Conservation (phyloP, 2,797 vertebrate species). For the Microtus californicus region DNA sequence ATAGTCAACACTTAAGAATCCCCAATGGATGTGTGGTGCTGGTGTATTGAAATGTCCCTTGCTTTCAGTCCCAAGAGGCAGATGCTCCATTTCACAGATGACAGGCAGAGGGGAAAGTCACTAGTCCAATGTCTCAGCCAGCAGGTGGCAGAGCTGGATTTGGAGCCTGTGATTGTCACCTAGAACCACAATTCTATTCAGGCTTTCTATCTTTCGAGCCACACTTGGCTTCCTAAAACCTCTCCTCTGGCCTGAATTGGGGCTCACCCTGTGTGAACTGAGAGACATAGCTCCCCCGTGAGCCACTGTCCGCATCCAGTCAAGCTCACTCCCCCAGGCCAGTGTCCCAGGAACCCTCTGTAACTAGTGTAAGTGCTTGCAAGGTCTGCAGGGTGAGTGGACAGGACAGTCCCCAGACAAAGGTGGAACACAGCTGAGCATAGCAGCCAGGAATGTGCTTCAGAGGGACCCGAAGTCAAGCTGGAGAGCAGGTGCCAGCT, state of each 20-base stretch:
- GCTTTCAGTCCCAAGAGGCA: background rate
- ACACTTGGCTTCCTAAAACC: background rate
- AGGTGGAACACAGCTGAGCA: accelerated
- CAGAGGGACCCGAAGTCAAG: background rate
- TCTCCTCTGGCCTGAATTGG: background rate
- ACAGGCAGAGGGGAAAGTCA: background rate
- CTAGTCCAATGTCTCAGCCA: conserved; percentile 34
- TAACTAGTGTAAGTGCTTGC: background rate
- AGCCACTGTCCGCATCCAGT: background rate
- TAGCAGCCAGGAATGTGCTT: accelerated
- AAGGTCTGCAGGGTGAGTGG: background rate
- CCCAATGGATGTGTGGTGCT: background rate
- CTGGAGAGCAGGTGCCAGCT: background rate
- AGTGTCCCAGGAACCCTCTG: background rate
- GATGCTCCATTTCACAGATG: conserved; percentile 28
- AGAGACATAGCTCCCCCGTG: background rate
- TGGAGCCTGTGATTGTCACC: background rate
- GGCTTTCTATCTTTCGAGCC: background rate
- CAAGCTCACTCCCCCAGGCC: background rate
- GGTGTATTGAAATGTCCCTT: background rate
- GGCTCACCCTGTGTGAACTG: background rate
- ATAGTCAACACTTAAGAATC: background rate
- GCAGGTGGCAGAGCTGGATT: conserved; percentile 71
- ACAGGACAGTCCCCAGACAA: background rate
- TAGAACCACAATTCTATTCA: background rate